A percentile compares a stretch with the other conserved stretches of the same genome.
phyloP scores from a whole-genome alignment of 2,888 invertebrate genomes.

The Temnothorax rugatulus region DNA sequence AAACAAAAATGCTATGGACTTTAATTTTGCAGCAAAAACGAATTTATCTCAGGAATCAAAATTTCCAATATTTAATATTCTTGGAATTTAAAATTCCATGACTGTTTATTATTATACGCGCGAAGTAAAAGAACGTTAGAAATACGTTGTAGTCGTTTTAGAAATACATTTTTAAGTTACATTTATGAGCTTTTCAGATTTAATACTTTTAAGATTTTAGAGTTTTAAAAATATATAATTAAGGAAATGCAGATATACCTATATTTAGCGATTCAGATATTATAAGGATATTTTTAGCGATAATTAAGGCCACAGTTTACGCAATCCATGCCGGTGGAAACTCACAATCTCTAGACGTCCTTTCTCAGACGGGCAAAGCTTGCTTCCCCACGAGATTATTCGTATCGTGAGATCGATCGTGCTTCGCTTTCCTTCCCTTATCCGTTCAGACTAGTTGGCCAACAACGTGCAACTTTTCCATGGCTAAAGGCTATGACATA shows the following conservation, averaged over 20 bases:
- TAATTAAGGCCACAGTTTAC: conserved; percentile 29
- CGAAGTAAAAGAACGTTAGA: background rate
- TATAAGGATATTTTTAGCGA: conserved; percentile 11
- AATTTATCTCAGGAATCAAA: background rate
- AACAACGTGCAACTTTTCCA: conserved; percentile 37
- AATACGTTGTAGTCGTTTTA: no score
- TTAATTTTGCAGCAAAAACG: background rate
- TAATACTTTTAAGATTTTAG: background rate
- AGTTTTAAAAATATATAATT: background rate
- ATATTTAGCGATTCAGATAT: background rate
- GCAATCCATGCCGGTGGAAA: conserved; percentile 31
- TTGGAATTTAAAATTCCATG: background rate
- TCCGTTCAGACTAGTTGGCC: conserved; percentile 25
- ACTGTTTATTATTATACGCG: background rate
- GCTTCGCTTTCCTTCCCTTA: conserved; percentile 48
- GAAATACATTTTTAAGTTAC: background rate
- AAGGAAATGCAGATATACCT: no score
- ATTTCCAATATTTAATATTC: background rate
- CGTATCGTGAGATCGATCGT: conserved; percentile 54
- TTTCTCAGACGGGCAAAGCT: conserved; percentile 50
- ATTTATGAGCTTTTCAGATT: background rate
- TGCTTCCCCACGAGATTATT: conserved; percentile 51
- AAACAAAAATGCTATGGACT: background rate
- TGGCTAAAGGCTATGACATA: background rate
- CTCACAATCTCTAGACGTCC: conserved; percentile 34